phyloP scores from a whole-genome alignment of 2,113 vertebrate genomes.

The Anolis sagrei region DNA sequence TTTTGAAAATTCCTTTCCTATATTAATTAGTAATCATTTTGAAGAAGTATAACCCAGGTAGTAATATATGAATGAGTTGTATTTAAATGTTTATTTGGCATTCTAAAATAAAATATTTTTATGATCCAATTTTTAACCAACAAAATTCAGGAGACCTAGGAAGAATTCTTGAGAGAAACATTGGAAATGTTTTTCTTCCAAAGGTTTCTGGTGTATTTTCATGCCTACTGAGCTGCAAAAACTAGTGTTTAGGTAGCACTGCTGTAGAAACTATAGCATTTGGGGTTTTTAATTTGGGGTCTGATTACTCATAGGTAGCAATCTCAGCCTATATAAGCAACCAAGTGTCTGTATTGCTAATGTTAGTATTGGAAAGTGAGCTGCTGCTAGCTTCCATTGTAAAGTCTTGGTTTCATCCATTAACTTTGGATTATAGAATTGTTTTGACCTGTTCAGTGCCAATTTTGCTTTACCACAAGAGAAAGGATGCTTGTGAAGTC shows the following conservation, averaged over 20 bases:
- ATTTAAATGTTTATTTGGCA: background rate
- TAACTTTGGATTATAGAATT: constrained; percentile 30
- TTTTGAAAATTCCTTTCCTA: too few species aligned
- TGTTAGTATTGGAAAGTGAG: background rate
- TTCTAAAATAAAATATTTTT: background rate
- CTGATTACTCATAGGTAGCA: constrained; percentile 24
- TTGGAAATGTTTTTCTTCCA: background rate
- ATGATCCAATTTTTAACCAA: background rate
- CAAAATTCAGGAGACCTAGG: background rate
- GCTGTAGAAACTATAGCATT: constrained; percentile 1
- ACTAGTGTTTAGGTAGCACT: background rate
- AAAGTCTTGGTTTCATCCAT: constrained; percentile 17
- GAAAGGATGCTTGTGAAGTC: constrained; percentile 23
- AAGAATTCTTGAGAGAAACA: background rate
- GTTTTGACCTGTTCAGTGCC: constrained; percentile 11
- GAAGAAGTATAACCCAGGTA: too few species aligned
- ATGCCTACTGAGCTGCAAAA: background rate
- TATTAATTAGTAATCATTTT: too few species aligned
- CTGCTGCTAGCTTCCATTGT: background rate
- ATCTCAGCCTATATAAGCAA: constrained; percentile 17
- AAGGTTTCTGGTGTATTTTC: background rate
- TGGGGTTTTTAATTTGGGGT: constrained; percentile 26
- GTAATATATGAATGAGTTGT: too few species aligned
- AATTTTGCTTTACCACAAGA: background rate
- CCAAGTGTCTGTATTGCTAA: background rate